phyloP scores from a whole-genome alignment of 1,140 invertebrate genomes.

The Amyelois transitella region DNA sequence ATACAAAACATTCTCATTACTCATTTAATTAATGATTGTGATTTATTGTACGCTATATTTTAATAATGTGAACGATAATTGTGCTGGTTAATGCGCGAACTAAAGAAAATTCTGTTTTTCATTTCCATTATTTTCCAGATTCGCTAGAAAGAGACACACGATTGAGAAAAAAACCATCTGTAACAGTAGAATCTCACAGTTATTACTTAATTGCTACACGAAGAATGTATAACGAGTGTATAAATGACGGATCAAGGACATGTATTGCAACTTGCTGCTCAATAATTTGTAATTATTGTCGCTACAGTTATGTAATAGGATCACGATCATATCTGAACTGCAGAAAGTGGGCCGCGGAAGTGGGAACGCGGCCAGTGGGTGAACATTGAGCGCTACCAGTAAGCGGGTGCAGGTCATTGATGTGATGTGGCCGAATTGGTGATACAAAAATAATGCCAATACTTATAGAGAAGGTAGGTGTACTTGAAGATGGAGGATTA shows the following conservation, averaged over 20 bases:
- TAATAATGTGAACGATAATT: background rate
- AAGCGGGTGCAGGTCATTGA: background rate
- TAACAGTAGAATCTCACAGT: background rate
- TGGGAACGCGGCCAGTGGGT: conserved; percentile 39
- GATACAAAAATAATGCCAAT: too few relatives aligned
- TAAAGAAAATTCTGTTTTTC: too few relatives aligned
- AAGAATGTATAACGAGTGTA: too few relatives aligned
- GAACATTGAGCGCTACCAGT: conserved; percentile 1
- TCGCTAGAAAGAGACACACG: too few relatives aligned
- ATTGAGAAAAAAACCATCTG: too few relatives aligned
- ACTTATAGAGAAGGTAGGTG: too few relatives aligned
- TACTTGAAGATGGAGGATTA: too few relatives aligned
- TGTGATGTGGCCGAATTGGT: background rate
- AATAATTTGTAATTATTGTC: conserved; percentile 1
- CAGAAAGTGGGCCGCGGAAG: conserved; percentile 32
- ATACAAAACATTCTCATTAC: background rate
- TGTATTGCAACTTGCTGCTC: background rate
- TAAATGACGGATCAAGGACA: background rate
- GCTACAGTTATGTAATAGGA: conserved; percentile 9
- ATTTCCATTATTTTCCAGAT: too few relatives aligned
- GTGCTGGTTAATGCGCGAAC: background rate
- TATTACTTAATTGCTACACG: too few relatives aligned
- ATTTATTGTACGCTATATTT: background rate
- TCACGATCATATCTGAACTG: conserved; percentile 20
- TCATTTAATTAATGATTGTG: background rate